A percentile compares a stretch with the other conserved stretches of the same genome.
Evolutionary conservation across 2,797 vertebrate species (phyloP).

Genomic region (Toxotes lorentzi): DNA sequence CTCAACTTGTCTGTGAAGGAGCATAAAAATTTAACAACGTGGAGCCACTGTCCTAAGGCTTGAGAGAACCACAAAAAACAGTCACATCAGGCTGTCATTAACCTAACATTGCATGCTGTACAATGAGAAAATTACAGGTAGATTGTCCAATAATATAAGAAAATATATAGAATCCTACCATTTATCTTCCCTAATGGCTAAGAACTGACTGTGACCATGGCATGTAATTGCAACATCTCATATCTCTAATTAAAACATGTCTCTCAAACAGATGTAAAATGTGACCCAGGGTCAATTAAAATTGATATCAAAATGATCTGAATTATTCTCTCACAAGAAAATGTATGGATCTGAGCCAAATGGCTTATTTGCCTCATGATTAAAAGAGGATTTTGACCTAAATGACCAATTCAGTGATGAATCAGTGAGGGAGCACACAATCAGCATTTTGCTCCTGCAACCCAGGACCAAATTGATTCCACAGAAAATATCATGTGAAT

Average conservation of each 20-base stretch:
- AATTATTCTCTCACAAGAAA: conserved; percentile 73
- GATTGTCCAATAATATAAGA: conserved; percentile 61
- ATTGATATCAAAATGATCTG: conserved; percentile 82
- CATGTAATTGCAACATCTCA: conserved; percentile 76
- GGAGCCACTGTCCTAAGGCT: conserved; percentile 6
- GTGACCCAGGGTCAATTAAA: conserved; percentile 75
- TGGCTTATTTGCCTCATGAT: conserved; percentile 71
- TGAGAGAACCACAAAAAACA: conserved; percentile 37
- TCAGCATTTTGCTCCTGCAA: conserved; percentile 75
- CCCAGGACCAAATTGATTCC: conserved; percentile 82
- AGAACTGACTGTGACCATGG: conserved; percentile 50
- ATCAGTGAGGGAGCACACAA: conserved; percentile 74
- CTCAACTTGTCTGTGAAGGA: conserved; percentile 21
- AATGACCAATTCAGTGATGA: conserved; percentile 79
- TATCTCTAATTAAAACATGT: conserved; percentile 81
- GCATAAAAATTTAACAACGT: conserved; percentile 14
- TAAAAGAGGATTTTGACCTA: conserved; percentile 82
- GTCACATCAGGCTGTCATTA: conserved; percentile 13
- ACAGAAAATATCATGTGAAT: conserved; percentile 87
- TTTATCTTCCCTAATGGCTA: conserved; percentile 72
- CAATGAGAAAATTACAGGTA: conserved; percentile 64
- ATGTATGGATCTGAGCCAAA: conserved; percentile 79
- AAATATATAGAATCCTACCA: conserved; percentile 67
- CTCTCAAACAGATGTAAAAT: conserved; percentile 81
- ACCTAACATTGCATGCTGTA: conserved; percentile 20